Percentiles rank a stretch among this genome's conserved stretches.
Evolutionary conservation across 2,797 vertebrate genomes (phyloP).

Genomic region (Acomys russatus): DNA sequence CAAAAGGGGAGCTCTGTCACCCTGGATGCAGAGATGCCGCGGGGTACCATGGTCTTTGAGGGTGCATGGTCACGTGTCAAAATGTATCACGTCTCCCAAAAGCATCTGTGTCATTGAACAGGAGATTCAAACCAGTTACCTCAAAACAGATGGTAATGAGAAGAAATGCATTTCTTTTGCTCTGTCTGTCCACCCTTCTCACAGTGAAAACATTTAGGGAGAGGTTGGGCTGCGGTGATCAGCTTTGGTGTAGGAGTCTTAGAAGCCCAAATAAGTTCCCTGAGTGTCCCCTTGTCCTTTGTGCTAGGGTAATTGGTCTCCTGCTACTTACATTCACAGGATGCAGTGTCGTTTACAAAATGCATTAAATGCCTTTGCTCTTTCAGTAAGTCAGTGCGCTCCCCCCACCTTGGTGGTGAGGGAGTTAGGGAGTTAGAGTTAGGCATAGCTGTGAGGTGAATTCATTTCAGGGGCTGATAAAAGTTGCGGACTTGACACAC

Average conservation of each 20-base stretch:
- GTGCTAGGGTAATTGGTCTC: neutral
- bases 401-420: neutral
- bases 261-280: neutral
- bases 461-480: neutral
- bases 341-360: neutral
- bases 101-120: neutral
- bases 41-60: neutral
- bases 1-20: neutral
- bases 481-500: neutral
- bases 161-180: constrained; percentile 19
- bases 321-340: neutral
- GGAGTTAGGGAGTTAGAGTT: neutral
- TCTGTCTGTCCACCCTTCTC: neutral
- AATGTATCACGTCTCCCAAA: neutral
- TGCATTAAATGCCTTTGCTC: neutral
- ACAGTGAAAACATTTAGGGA: neutral
- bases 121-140: constrained; percentile 33
- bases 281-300: no score
- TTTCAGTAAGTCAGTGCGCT: neutral
- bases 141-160: neutral
- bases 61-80: neutral
- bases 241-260: neutral
- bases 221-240: neutral
- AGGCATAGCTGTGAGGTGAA: neutral
- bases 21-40: neutral